Evolutionary conservation across 2,888 invertebrate genomes (phyloP), one percentile per base, ranked within the genome.

Genomic region (Macaria notata): DNA sequence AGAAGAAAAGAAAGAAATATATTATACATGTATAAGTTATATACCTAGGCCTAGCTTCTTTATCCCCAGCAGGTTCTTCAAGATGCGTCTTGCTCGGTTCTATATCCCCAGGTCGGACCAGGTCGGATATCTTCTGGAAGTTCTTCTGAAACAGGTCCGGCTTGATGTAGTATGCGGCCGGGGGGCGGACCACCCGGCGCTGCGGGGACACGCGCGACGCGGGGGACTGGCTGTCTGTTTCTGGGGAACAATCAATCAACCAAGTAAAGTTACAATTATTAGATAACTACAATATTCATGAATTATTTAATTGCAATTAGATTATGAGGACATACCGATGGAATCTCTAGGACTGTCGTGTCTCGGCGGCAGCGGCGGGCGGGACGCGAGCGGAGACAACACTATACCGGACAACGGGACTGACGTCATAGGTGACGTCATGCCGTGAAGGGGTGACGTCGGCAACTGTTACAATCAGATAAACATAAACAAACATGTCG

Each of bases 101-200:
- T 0, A 82, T 72, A 30, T 89, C 89, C 0, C 83, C 81, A 0
- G 86, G 83, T 1, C 86, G 83, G 4, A 89, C 85, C 3, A 92
- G 64, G 50, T 92, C 92, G 0, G 90, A 83, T 64, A 92, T 90
- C 65, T 92, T 92, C 46, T 90, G 90, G 62, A 92, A 92, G 59
- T 84, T 90, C 78, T 92, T 93, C 61, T 92, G 88, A 64, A 93
- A 93, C 0, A 93, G 73, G 63, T 92, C 92, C 0, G 92, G 93
- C 67, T 93, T 93, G 52, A 93, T 92, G 66, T 93, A 94, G 65
- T 93, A 93, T 0, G 84, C 88, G 0, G 93, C 92, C 5, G 93
- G 92, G 0, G 93, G 93, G 54, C 93, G 92, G 0, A 94, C 78
- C 2, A 93, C 73, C 43, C 93, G 93, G 4, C 90, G 81, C 1